Base-by-base conservation (phyloP, 92 coral and sea anemone genomes). In the Palythoa heliodiscus region DNA sequence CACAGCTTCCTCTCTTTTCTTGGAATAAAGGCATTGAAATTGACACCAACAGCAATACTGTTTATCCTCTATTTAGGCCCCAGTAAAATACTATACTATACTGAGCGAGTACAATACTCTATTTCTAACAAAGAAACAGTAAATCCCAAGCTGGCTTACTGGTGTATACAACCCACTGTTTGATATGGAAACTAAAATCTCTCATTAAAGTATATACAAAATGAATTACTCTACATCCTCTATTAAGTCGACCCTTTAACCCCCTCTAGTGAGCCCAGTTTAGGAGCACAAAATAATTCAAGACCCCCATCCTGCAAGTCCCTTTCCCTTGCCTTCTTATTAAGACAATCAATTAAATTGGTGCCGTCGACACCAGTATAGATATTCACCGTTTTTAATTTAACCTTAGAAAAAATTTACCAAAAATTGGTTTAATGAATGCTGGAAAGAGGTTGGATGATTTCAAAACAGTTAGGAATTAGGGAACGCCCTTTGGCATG, bases 21-120 rank as follows among this genome's bases (percentile, higher is more conserved):
- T 66, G 71, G 71, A 66, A 66, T 66, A 66, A 66, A 66, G 71
- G 71, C 71, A 66, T 66, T 71, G 75, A 29, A 71, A 35, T 71
- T 71, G 75, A 71, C 75, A 71, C 75, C 75, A 71, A 29, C 75
- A 71, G 75, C 75, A 71, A 70, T 70, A 70, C 75, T 70, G 75
- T 70, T 9, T 70, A 9, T 70, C 75, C 75, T 70, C 75, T 70
- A 70, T 70, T 70, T 70, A 37, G 75, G 75, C 75, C 75, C 75
- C 75, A 70, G 75, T 70, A 70, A 70, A 70, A 70, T 25, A 70
- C 75, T 70, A 70, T 37, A 70, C 75, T 37, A 70, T 70, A 70
- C 75, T 25, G 47, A 70, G 75, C 75, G 50, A 70, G 70, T 66
- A 66, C 25, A 66, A 66, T 66, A 66, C 37, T 66, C 25, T 66